These are phyloP conservation scores for Poeciliopsis presidionis DNA, from an alignment of 2,797 vertebrate genomes.

Conservation along the genomic window DNA sequence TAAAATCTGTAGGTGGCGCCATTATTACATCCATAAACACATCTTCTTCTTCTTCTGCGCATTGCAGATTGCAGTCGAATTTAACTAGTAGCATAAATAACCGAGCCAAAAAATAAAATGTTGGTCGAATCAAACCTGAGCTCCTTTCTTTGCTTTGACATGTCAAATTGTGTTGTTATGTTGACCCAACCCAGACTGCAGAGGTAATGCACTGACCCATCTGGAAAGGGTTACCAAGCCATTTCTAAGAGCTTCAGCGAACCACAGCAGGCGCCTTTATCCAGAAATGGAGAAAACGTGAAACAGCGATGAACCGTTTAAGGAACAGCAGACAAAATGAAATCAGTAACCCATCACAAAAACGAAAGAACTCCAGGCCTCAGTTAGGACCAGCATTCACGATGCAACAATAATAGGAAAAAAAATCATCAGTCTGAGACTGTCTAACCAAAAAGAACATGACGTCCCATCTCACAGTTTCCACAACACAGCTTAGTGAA, in stretches of 20 bases:
- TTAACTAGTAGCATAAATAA: not conserved
- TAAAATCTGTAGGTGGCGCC: not conserved
- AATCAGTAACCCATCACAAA: not conserved
- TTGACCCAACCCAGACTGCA: not conserved
- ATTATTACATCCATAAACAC: not conserved
- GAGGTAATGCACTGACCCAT: not conserved
- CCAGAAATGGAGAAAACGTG: not conserved
- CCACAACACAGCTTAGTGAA: not conserved
- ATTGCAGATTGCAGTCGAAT: not conserved
- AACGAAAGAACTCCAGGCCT: not conserved
- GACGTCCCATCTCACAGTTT: not conserved
- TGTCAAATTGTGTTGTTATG: not conserved
- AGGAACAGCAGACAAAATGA: not conserved
- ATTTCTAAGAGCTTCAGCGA: not conserved
- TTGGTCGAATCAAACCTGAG: not conserved
- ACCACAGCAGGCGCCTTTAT: not conserved
- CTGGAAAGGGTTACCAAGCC: not conserved
- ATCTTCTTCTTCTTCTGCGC: not conserved
- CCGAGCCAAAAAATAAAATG: not conserved
- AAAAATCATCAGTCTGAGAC: not conserved
- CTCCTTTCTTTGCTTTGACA: not conserved
- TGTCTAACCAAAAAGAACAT: not conserved
- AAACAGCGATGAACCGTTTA: not conserved
- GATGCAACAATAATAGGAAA: not conserved
- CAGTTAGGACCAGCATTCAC: not conserved